Percentiles rank a stretch among this genome's conserved stretches.
Conservation (phyloP, 2,113 vertebrate species). For the Saimiri boliviensis region DNA sequence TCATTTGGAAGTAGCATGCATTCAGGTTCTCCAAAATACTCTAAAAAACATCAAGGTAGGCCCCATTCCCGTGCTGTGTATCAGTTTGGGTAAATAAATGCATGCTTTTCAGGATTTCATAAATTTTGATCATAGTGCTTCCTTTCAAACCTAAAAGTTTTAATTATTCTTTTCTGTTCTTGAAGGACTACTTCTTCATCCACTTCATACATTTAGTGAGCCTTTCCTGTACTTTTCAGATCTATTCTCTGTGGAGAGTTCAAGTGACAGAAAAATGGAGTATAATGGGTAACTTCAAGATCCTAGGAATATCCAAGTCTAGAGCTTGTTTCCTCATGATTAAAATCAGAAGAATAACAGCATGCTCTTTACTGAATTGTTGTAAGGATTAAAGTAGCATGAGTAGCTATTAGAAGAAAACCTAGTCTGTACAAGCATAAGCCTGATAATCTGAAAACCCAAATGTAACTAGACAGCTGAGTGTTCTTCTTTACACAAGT, state of each 20-base stretch:
- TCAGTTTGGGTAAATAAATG: neutral
- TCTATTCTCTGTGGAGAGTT: constrained; percentile 16
- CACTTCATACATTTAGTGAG: neutral
- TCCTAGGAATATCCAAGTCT: neutral
- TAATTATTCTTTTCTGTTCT: neutral
- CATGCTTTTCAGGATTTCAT: neutral
- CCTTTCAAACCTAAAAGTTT: neutral
- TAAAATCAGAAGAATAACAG: neutral
- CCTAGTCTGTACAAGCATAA: neutral
- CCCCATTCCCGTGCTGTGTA: neutral
- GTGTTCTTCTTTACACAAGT: neutral
- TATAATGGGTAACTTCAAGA: neutral
- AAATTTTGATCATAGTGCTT: neutral
- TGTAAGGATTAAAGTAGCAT: neutral
- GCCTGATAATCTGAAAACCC: neutral
- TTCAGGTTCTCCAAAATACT: neutral
- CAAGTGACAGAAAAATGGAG: neutral
- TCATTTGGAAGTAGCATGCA: neutral
- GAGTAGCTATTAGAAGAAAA: neutral
- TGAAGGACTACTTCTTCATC: neutral
- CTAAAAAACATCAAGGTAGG: neutral
- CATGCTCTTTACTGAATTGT: neutral
- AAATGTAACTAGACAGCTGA: neutral
- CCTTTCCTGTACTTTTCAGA: neutral
- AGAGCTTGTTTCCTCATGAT: neutral